phyloP scores from a whole-genome alignment of 2,797 vertebrate species.

The Notoglanidium macrostoma region DNA sequence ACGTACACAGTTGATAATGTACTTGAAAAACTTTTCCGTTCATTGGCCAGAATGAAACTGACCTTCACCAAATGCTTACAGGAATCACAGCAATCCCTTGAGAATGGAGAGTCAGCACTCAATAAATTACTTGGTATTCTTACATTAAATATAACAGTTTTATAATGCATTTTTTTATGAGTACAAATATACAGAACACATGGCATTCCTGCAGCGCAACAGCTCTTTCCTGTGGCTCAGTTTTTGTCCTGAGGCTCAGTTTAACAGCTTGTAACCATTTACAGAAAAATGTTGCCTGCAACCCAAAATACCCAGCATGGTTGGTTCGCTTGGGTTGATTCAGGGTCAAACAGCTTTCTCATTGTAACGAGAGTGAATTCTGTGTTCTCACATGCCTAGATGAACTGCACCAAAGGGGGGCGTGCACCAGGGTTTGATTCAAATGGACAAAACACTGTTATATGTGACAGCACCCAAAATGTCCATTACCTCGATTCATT shows the following conservation, averaged over 20 bases:
- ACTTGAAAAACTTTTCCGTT: not conserved
- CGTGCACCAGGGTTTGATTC: not conserved
- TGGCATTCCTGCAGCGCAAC: not conserved
- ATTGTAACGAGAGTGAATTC: not conserved
- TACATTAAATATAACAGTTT: not conserved
- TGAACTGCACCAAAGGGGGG: not conserved
- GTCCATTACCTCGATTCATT: not conserved
- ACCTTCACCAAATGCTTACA: not conserved
- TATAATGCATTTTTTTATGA: not conserved
- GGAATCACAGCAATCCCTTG: not conserved
- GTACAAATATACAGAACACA: not conserved
- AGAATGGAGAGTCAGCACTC: not conserved
- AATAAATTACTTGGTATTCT: conserved; percentile 6
- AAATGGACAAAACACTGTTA: not conserved
- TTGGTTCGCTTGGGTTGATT: not conserved
- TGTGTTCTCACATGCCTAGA: not conserved
- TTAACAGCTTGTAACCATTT: not conserved
- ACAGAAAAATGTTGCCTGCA: not conserved
- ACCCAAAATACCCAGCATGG: not conserved
- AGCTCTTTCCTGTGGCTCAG: not conserved
- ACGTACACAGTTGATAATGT: not conserved
- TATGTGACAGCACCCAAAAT: not conserved
- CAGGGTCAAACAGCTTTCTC: not conserved
- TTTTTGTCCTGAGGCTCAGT: not conserved
- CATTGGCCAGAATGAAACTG: not conserved